Conservation (phyloP, 2,888 invertebrate species). For the Drosophila borealis region DNA sequence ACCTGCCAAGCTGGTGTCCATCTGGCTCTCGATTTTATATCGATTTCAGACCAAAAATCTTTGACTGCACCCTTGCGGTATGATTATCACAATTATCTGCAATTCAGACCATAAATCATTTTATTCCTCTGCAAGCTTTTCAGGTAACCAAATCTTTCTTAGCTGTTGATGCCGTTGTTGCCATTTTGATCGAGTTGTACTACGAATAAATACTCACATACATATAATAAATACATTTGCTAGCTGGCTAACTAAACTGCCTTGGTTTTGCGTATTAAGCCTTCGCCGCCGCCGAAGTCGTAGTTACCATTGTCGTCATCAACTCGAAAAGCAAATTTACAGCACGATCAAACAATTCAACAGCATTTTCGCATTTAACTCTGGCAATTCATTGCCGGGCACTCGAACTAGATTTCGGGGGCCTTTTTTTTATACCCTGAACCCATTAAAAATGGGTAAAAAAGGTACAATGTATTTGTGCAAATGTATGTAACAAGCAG, state of each 20-base stretch:
- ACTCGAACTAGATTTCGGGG: constrained; percentile 11
- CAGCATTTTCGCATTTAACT: constrained; percentile 41
- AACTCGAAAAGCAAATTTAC: constrained; percentile 67
- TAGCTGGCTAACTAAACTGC: constrained; percentile 17
- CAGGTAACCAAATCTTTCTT: constrained; percentile 72
- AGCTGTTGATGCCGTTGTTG: constrained; percentile 34
- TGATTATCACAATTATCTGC: constrained; percentile 84
- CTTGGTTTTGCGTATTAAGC: constrained; percentile 40
- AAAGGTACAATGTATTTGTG: no score
- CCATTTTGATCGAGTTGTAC: constrained; percentile 61
- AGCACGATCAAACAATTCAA: constrained; percentile 76
- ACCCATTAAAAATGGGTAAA: no score
- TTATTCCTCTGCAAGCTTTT: constrained; percentile 68
- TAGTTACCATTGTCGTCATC: constrained; percentile 55
- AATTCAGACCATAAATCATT: constrained; percentile 84
- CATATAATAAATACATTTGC: constrained; percentile 55
- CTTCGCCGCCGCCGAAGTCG: constrained; percentile 23
- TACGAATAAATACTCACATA: constrained; percentile 51
- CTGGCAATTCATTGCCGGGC: constrained; percentile 45
- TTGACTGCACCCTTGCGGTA: constrained; percentile 72
- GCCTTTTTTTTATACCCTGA: no score
- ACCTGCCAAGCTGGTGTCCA: constrained; percentile 19
- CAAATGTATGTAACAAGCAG: no score
- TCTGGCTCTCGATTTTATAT: constrained; percentile 60
- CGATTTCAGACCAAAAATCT: constrained; percentile 63